Conservation (phyloP, 2,113 vertebrate species). For the Carassius auratus region DNA sequence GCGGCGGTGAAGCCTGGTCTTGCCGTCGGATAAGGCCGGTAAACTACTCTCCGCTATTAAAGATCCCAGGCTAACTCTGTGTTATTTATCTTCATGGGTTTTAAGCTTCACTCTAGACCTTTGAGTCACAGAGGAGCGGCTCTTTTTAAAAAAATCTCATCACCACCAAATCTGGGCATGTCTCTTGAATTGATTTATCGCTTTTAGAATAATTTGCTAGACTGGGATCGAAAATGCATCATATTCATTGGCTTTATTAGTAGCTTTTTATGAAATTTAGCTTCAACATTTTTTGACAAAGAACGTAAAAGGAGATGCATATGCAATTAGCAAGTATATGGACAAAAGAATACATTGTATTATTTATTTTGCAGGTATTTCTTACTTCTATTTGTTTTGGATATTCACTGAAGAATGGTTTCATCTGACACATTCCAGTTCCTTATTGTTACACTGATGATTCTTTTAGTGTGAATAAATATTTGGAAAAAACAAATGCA, state of each 20-base stretch:
- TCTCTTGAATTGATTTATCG: slow-evolving; percentile 28
- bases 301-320: background rate
- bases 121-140: slow-evolving; percentile 46
- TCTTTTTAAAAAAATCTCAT: slow-evolving; percentile 40
- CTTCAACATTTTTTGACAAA: background rate
- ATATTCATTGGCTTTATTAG: background rate
- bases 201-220: slow-evolving; percentile 10
- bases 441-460: background rate
- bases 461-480: background rate
- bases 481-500: background rate
- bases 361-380: background rate
- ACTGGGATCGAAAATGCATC: background rate
- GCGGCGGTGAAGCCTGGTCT: slow-evolving; percentile 57
- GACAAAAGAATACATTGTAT: background rate
- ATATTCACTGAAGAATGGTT: background rate
- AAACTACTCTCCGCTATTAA: slow-evolving; percentile 69
- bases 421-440: background rate
- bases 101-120: slow-evolving; percentile 65
- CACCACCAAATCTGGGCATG: slow-evolving; percentile 41
- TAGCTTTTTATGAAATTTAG: background rate
- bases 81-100: slow-evolving; percentile 68
- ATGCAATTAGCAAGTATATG: too few species aligned
- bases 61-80: slow-evolving; percentile 61
- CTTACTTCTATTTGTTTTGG: background rate
- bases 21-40: slow-evolving; percentile 62